phyloP scores from a whole-genome alignment of 1,140 invertebrate species.

The Dryas iulia region DNA sequence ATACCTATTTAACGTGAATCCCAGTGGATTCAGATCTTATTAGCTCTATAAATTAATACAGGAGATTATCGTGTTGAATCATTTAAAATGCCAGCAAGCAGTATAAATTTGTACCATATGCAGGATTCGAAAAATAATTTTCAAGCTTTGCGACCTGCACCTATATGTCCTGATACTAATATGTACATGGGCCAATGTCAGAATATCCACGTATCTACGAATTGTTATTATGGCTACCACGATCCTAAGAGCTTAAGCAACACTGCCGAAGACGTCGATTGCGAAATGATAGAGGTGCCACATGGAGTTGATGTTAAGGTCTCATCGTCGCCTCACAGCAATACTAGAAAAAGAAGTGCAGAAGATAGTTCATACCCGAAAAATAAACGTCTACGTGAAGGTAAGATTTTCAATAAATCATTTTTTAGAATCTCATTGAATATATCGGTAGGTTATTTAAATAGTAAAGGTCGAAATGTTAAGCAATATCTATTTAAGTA shows the following conservation, averaged over 20 bases:
- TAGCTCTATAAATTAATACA: not conserved
- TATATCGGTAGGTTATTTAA: slow-evolving; percentile 24
- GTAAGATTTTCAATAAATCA: slow-evolving; percentile 52
- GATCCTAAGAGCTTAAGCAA: slow-evolving; percentile 46
- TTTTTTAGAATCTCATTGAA: slow-evolving; percentile 52
- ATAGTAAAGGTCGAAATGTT: not conserved
- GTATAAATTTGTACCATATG: slow-evolving; percentile 62
- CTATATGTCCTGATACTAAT: slow-evolving; percentile 60
- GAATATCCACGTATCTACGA: slow-evolving; percentile 68
- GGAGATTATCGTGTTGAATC: not conserved
- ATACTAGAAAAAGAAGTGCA: slow-evolving; percentile 63
- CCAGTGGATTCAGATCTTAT: not conserved
- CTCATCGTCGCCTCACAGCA: slow-evolving; percentile 31
- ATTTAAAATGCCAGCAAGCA: slow-evolving; percentile 63
- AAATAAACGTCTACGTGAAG: slow-evolving; percentile 67
- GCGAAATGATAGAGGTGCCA: slow-evolving; percentile 60
- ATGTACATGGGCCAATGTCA: slow-evolving; percentile 65
- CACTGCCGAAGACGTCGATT: slow-evolving; percentile 45
- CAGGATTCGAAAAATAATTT: slow-evolving; percentile 75
- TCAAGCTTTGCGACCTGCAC: slow-evolving; percentile 62
- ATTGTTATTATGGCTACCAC: slow-evolving; percentile 72
- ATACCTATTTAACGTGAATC: not conserved
- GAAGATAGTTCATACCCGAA: slow-evolving; percentile 50
- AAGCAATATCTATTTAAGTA: not conserved
- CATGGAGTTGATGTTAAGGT: slow-evolving; percentile 22